phyloP scores from a whole-genome alignment of 2,888 invertebrate genomes.

The Drosophila quasianomalipes region DNA sequence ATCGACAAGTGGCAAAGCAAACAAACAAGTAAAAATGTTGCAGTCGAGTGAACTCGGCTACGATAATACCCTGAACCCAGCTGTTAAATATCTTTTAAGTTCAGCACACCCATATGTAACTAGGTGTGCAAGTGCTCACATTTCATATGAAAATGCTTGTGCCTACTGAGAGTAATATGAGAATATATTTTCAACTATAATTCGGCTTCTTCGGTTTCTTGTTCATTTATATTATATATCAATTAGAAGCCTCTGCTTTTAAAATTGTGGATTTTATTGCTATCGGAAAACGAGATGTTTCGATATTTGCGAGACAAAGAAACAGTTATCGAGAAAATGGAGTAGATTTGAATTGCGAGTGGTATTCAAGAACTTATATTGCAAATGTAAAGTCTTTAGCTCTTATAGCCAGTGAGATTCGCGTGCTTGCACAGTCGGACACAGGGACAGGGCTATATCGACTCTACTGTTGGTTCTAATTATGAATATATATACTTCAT shows the following conservation, averaged over 20 bases:
- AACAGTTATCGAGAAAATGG: neutral
- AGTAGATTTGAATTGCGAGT: too few relatives aligned
- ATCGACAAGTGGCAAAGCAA: conserved; percentile 15
- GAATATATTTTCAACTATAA: neutral
- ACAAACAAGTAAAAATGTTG: neutral
- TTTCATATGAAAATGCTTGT: neutral
- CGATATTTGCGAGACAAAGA: neutral
- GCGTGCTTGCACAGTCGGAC: too few relatives aligned
- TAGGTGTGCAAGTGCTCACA: neutral
- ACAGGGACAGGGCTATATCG: too few relatives aligned
- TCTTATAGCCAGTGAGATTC: neutral
- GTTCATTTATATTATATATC: neutral
- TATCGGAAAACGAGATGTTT: neutral
- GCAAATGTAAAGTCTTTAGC: neutral
- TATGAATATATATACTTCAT: neutral
- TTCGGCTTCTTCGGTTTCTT: too few relatives aligned
- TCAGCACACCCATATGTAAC: neutral
- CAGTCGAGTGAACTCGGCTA: neutral
- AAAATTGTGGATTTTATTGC: neutral
- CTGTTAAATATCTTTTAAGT: neutral
- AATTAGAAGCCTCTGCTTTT: neutral
- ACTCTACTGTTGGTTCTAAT: neutral
- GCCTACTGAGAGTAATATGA: neutral
- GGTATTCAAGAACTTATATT: too few relatives aligned
- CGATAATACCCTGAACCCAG: neutral